phyloP scores from a whole-genome alignment of 2,888 invertebrate species.

The Leptogaster cylindrica region DNA sequence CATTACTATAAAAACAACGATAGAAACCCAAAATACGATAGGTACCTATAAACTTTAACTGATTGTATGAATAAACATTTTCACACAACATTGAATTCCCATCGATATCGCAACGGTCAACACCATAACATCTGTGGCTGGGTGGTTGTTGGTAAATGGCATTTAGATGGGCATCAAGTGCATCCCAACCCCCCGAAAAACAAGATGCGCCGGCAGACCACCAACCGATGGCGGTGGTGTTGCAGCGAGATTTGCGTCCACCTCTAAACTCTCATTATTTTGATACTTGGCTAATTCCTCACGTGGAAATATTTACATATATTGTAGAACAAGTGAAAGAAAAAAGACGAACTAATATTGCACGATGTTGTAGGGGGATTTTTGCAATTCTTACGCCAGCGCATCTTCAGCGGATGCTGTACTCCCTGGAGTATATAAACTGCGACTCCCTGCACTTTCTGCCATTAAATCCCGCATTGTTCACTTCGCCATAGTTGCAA shows the following conservation, averaged over 20 bases:
- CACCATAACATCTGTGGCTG: conserved; percentile 1
- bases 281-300: conserved; percentile 18
- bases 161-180: conserved; percentile 32
- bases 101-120: conserved; percentile 9
- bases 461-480: conserved; percentile 60
- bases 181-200: conserved; percentile 15
- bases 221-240: not conserved
- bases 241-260: conserved; percentile 3
- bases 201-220: not conserved
- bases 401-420: conserved; percentile 8
- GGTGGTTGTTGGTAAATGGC: not conserved
- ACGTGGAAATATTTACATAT: not conserved
- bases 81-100: conserved; percentile 19
- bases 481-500: conserved; percentile 42
- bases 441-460: conserved; percentile 59
- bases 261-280: conserved; percentile 19
- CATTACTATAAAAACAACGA: too few relatives aligned
- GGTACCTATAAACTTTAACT: too few relatives aligned
- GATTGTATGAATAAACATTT: too few relatives aligned
- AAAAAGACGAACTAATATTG: conserved; percentile 8
- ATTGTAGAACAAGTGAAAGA: conserved; percentile 30
- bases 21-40: too few relatives aligned
- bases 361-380: conserved; percentile 37
- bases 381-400: conserved; percentile 21
- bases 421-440: conserved; percentile 56